Evolutionary conservation across 2,797 vertebrate genomes (phyloP), one percentile per base, ranked within the genome.

Genomic region (Sebastes taczanowskii): DNA sequence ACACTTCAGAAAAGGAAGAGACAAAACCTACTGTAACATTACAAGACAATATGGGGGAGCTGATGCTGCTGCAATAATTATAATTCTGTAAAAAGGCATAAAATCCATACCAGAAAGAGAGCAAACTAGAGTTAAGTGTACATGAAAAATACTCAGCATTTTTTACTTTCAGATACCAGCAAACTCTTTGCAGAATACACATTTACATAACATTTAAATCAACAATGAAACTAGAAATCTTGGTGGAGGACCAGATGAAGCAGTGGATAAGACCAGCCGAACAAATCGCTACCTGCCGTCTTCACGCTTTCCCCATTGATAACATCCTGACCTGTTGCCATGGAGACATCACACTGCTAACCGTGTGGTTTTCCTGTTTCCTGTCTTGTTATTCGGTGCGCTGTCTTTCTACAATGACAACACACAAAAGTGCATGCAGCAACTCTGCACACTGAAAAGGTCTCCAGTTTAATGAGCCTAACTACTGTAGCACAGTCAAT

Each of bases 311-410:
- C 66, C 70, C 32, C 86, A 85, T 82, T 83, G 82, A 90, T 91
- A 92, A 95, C 94, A 95, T 95, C 94, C 93, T 95, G 94, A 90
- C 87, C 71, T 74, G 95, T 95, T 94, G 86, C 93, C 74, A 92
- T 93, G 77, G 94, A 85, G 91, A 95, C 90, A 32, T 88, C 59
- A 76, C 74, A 86, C 85, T 83, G 87, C 90, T 86, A 52, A 91
- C 65, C 74, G 63, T 95, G 96, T 92, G 96, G 96, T 96, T 96
- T 96, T 96, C 96, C 96, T 96, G 96, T 96, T 95, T 96, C 94
- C 94, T 93, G 91, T 92, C 81, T 81, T 84, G 80, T 84, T 89
- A 82, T 83, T 86, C 73, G 8, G 46, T 64, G 67, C 42, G 29
- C 59, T 46, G 78, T 55, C 52, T 86, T 49, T 86, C 71, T 85